Evolutionary conservation across 2,797 vertebrate species (phyloP).

Genomic region (Phylloscopus collybita): DNA sequence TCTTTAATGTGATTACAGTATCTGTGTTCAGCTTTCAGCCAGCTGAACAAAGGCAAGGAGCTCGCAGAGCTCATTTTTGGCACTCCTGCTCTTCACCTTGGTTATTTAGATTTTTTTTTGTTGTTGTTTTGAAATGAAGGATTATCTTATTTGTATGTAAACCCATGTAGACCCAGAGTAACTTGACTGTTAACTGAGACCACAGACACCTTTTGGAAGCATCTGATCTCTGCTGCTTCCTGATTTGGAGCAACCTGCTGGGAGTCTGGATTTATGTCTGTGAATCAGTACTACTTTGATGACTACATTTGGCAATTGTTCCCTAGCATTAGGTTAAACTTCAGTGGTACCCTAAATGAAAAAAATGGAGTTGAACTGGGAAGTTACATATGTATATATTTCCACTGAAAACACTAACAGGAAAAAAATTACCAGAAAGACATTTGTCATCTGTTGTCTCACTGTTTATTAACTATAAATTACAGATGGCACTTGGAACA

Average conservation of each 20-base stretch:
- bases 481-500: constrained; percentile 21
- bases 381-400: background rate
- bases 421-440: constrained; percentile 5
- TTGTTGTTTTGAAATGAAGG: background rate
- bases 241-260: constrained; percentile 12
- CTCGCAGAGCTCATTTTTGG: background rate
- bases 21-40: background rate
- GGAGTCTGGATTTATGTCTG: background rate
- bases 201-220: background rate
- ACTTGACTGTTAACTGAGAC: constrained; percentile 10
- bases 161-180: constrained; percentile 67
- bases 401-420: background rate
- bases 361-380: background rate
- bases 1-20: background rate
- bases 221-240: constrained; percentile 7
- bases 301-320: background rate
- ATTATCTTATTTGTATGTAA: background rate
- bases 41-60: constrained; percentile 2
- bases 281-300: background rate
- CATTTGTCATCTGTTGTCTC: constrained; percentile 44
- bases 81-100: background rate
- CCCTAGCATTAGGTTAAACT: background rate
- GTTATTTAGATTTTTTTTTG: background rate
- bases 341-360: background rate
- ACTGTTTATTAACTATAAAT: constrained; percentile 41